phyloP scores from a whole-genome alignment of 1,140 invertebrate genomes.

The Goniozus legneri region DNA sequence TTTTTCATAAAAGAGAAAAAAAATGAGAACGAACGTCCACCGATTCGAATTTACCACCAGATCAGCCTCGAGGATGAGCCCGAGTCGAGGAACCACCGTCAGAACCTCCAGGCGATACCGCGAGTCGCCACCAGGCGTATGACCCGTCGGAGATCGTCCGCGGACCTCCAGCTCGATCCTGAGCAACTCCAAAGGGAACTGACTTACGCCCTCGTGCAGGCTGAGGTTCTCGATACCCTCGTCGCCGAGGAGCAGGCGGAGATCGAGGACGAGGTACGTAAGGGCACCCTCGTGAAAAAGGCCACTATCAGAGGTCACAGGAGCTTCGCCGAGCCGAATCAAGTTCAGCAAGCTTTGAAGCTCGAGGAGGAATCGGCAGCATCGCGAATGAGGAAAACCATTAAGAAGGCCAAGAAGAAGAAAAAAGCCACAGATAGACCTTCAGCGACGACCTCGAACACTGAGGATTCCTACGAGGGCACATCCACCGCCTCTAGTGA shows the following conservation, averaged over 20 bases:
- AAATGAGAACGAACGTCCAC: slow-evolving; percentile 29
- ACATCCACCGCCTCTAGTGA: not conserved
- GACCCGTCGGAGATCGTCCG: slow-evolving; percentile 42
- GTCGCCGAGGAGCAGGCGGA: slow-evolving; percentile 51
- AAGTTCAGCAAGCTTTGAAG: not conserved
- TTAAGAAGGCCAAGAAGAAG: slow-evolving; percentile 24
- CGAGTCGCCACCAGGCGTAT: slow-evolving; percentile 39
- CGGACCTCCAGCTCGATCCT: slow-evolving; percentile 39
- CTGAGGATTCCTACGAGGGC: not conserved
- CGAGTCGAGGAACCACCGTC: slow-evolving; percentile 3
- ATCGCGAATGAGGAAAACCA: slow-evolving; percentile 12
- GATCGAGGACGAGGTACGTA: slow-evolving; percentile 36
- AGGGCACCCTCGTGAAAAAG: slow-evolving; percentile 35
- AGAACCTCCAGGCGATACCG: slow-evolving; percentile 25
- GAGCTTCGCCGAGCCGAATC: not conserved
- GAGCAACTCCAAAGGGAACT: slow-evolving; percentile 41
- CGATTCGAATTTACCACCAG: slow-evolving; percentile 31
- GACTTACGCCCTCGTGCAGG: slow-evolving; percentile 42
- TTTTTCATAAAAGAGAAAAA: slow-evolving; percentile 68
- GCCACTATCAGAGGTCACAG: not conserved
- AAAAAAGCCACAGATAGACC: slow-evolving; percentile 15
- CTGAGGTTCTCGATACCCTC: slow-evolving; percentile 48
- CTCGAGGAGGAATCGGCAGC: slow-evolving; percentile 9
- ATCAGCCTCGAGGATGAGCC: slow-evolving; percentile 23
- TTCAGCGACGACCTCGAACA: not conserved